Conservation (phyloP, 2,113 vertebrate genomes). For the Perca flavescens region DNA sequence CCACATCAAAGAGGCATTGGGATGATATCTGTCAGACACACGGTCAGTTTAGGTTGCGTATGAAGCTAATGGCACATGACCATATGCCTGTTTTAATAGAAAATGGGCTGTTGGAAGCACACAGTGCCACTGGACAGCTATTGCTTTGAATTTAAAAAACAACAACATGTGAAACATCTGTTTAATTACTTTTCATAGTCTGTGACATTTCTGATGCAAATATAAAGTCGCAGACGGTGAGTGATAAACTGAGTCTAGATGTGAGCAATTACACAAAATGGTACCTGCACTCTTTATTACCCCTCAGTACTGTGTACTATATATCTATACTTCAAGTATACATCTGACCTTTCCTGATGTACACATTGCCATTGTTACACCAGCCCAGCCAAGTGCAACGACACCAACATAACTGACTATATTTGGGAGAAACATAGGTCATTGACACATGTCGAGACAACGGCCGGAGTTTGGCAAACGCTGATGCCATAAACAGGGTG, state of each 20-base stretch:
- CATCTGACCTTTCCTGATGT: constrained; percentile 45
- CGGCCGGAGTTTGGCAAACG: constrained; percentile 66
- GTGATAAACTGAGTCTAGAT: constrained; percentile 15
- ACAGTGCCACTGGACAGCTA: constrained; percentile 18
- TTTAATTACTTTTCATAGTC: constrained; percentile 26
- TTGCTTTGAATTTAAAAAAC: constrained; percentile 18
- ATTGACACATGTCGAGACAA: constrained; percentile 59
- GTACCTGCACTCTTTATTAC: neutral
- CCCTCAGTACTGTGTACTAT: neutral
- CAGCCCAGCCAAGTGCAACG: constrained; percentile 29
- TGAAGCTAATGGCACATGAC: constrained; percentile 26
- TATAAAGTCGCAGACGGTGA: neutral
- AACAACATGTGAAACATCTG: constrained; percentile 37
- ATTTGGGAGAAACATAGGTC: constrained; percentile 72
- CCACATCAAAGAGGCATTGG: constrained; percentile 67
- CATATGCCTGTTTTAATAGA: constrained; percentile 42
- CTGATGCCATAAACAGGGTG: constrained; percentile 62
- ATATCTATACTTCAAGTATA: neutral
- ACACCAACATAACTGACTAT: constrained; percentile 52
- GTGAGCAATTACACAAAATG: neutral
- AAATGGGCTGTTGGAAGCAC: constrained; percentile 19
- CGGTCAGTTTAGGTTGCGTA: constrained; percentile 4
- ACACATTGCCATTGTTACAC: constrained; percentile 10
- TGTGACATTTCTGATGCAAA: constrained; percentile 25
- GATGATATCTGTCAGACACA: constrained; percentile 30